Evolutionary conservation across 2,113 vertebrate genomes (phyloP).

Genomic region (Cervus canadensis): DNA sequence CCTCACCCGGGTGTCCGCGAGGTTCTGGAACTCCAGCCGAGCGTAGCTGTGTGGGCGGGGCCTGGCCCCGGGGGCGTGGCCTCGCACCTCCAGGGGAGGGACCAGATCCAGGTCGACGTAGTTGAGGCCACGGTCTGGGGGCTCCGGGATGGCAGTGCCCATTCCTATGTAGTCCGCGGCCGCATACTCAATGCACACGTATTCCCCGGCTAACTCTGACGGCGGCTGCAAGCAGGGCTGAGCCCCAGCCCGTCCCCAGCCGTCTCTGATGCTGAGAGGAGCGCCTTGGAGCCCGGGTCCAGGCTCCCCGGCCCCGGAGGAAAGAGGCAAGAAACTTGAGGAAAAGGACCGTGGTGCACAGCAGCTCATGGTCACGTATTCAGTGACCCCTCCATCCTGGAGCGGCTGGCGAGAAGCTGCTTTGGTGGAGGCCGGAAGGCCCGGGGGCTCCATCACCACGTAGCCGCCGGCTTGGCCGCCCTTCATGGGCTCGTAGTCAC

Average conservation of each 20-base stretch:
- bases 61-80: background rate
- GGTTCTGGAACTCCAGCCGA: constrained; percentile 88
- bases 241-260: background rate
- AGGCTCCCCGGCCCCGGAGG: constrained; percentile 27
- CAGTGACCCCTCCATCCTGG: constrained; percentile 78
- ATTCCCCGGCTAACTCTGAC: constrained; percentile 81
- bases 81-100: background rate
- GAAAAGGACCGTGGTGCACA: constrained; percentile 82
- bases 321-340: constrained; percentile 82
- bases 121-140: constrained; percentile 75
- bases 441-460: constrained; percentile 85
- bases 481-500: constrained; percentile 86
- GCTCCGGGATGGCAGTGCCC: constrained; percentile 42
- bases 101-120: constrained; percentile 87
- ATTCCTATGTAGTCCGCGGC: background rate
- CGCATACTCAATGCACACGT: constrained; percentile 82
- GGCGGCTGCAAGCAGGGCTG: background rate
- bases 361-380: constrained; percentile 87
- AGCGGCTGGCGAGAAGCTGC: constrained; percentile 8
- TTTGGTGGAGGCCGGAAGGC: constrained; percentile 43
- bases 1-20: constrained; percentile 74
- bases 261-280: fast-evolving
- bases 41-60: constrained; percentile 80
- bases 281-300: background rate
- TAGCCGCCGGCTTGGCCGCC: constrained; percentile 81